Conservation (phyloP, 2,888 invertebrate genomes). For the Caenorhabditis sp. region DNA sequence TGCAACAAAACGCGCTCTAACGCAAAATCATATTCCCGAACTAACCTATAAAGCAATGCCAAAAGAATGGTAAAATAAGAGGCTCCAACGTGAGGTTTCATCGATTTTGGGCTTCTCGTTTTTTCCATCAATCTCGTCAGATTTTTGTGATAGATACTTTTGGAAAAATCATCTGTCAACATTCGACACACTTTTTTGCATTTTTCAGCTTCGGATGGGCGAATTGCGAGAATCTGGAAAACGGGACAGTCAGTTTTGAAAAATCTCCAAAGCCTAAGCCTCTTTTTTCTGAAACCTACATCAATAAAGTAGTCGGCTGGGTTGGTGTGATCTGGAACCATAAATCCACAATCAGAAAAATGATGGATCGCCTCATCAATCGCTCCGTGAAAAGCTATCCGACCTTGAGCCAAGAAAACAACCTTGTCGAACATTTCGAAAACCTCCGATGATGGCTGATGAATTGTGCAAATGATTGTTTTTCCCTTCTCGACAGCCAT, state of each 20-base stretch:
- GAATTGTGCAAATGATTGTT: slow-evolving; percentile 89
- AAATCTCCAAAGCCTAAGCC: not conserved
- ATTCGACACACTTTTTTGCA: slow-evolving; percentile 76
- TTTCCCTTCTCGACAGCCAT: slow-evolving; percentile 77
- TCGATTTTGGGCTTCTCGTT: slow-evolving; percentile 18
- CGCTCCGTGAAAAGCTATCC: slow-evolving; percentile 83
- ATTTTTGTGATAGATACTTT: slow-evolving; percentile 21
- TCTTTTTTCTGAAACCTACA: too few relatives aligned
- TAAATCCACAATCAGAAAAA: slow-evolving; percentile 74
- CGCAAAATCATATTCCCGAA: too few relatives aligned
- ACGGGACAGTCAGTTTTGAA: not conserved
- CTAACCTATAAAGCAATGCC: slow-evolving; percentile 31
- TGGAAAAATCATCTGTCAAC: slow-evolving; percentile 49
- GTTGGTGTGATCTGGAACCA: slow-evolving; percentile 71
- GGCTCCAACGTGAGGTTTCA: slow-evolving; percentile 35
- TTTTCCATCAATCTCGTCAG: slow-evolving; percentile 35
- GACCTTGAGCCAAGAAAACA: slow-evolving; percentile 86
- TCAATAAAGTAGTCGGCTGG: slow-evolving; percentile 72
- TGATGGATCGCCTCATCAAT: slow-evolving; percentile 82
- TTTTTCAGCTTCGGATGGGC: slow-evolving; percentile 83
- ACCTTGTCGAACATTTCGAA: slow-evolving; percentile 86
- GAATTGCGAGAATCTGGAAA: slow-evolving; percentile 79
- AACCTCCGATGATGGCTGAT: slow-evolving; percentile 89
- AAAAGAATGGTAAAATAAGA: slow-evolving; percentile 18
- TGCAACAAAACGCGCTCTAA: too few relatives aligned